Evolutionary conservation across 2,888 invertebrate genomes (phyloP).

Genomic region (Lapara coniferarum): DNA sequence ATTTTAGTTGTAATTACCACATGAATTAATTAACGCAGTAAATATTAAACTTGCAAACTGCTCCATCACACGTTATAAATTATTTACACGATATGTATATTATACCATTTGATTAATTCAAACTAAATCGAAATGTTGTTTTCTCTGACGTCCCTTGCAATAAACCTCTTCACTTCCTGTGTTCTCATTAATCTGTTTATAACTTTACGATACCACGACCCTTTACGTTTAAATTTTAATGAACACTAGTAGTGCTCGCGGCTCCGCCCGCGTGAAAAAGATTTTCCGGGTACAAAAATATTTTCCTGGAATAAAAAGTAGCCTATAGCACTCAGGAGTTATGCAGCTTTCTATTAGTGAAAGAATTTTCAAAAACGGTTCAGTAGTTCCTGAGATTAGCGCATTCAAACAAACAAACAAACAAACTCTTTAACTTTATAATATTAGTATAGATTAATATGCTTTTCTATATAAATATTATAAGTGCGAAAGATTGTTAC

Average conservation of each 20-base stretch:
- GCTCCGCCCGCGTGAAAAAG: no score
- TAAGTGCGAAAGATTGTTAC: no score
- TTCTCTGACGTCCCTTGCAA: neutral
- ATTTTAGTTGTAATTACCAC: conserved; percentile 9
- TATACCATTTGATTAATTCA: conserved; percentile 8
- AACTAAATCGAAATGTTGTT: conserved; percentile 6
- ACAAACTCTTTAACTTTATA: no score
- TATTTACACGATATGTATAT: neutral
- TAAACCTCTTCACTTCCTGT: conserved; percentile 12
- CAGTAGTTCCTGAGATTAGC: no score
- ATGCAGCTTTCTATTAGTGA: no score
- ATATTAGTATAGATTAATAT: no score
- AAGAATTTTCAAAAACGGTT: no score
- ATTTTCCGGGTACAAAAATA: no score
- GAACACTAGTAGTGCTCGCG: no score
- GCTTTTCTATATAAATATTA: neutral
- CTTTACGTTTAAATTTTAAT: conserved; percentile 6
- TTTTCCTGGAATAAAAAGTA: no score
- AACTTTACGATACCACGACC: conserved; percentile 3
- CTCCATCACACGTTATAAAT: conserved; percentile 3
- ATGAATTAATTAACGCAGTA: neutral
- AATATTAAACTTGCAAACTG: conserved; percentile 9
- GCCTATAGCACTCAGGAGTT: no score
- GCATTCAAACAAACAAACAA: no score
- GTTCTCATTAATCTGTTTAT: conserved; percentile 10